Evolutionary conservation across 2,797 vertebrate genomes (phyloP).

Genomic region (Epinephelus coioides): DNA sequence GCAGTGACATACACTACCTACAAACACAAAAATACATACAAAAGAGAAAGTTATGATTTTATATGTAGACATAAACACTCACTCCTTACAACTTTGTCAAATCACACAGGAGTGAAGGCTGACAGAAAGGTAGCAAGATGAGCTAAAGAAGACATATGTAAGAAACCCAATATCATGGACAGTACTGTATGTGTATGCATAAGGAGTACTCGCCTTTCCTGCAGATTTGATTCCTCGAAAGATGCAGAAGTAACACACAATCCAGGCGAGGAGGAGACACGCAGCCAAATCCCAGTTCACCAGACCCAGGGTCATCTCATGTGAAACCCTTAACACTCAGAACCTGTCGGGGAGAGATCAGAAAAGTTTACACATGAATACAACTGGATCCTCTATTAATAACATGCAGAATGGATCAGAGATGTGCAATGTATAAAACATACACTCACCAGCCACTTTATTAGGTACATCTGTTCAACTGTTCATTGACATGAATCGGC

Average conservation of each 20-base stretch:
- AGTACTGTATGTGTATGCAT: background rate
- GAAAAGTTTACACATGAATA: conserved; percentile 13
- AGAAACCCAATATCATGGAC: background rate
- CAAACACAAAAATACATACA: conserved; percentile 19
- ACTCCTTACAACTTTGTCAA: no score
- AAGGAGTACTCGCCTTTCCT: conserved; percentile 82
- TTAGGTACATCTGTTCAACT: no score
- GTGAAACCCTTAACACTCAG: conserved; percentile 87
- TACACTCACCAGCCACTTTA: background rate
- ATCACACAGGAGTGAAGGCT: no score
- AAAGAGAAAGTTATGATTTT: no score
- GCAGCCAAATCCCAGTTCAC: conserved; percentile 85
- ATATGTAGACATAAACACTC: no score
- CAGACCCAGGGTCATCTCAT: conserved; percentile 79
- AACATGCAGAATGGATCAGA: conserved; percentile 2
- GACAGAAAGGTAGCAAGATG: no score
- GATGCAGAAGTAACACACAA: conserved; percentile 90
- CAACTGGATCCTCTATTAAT: conserved; percentile 25
- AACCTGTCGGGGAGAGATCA: conserved; percentile 72
- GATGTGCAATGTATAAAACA: background rate
- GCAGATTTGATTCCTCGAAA: conserved; percentile 89
- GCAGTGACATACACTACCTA: conserved; percentile 97
- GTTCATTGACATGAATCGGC: no score
- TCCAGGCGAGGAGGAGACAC: conserved; percentile 87
- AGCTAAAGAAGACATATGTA: no score